Base-by-base conservation (phyloP, 2,113 vertebrate genomes). In the Charina bottae region DNA sequence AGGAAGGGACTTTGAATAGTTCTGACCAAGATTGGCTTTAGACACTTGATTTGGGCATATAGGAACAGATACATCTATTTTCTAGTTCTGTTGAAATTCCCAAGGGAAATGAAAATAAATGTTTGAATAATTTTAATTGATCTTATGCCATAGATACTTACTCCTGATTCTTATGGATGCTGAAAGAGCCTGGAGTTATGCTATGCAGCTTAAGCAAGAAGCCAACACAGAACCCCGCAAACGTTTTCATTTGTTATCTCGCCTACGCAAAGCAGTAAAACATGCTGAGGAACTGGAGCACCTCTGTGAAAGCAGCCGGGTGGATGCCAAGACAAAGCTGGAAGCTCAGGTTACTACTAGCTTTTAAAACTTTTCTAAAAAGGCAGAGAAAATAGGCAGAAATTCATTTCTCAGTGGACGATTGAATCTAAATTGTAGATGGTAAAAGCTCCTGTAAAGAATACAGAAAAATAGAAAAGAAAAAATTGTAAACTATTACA, bases 121-220 rank as follows among this genome's bases (percentile, higher is more conserved):
- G 12, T 4, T 28, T 7, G n/a, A 85, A 58, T 84, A 1, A 0
- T n/a, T 72, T 84, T 72, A n/a, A 56, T 72, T 53, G n/a, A 2
- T 23, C 55, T 46, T 89, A 78, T 26, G 83, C 4, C 9, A 1
- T 59, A 99, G 99, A 92, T 99, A 99, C 59, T 97, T 99, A 92
- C 96, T 99, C 93, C 94, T 99, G 95, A 98, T 99, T 93, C 97
- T 99, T 94, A 99, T 99, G 98, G 99, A 99, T 93, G 99, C 99
- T 0, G 99, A 99, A 93, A 97, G 99, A 85, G 99, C 99, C 28
- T 99, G 99, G 99, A 99, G 99, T 94, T 99, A 99, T 0, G 98
- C 99, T 95, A 99, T 99, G 99, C 99, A 99, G 97, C 98, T 99
- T 95, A 99, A 99, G 90, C 99, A 99, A 96, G 99, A 99, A 91